These are phyloP conservation scores for Zaprionus kolodkinae DNA, from an alignment of 1,140 invertebrate species.

Conservation along the genomic window DNA sequence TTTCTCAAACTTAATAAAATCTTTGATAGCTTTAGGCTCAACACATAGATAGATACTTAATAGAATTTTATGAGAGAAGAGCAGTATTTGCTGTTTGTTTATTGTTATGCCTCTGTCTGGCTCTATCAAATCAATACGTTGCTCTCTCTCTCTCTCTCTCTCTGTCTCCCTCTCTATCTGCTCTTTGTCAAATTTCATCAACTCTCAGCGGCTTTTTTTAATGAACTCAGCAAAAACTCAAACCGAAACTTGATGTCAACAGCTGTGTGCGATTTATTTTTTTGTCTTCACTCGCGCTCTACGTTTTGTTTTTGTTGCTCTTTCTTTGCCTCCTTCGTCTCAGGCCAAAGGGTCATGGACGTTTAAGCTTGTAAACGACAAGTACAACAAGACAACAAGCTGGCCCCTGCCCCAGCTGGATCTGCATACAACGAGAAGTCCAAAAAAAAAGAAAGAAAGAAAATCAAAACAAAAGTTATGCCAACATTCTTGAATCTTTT, in stretches of 20 bases:
- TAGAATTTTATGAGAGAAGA: not conserved
- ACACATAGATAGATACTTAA: not conserved
- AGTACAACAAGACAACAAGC: constrained; percentile 10
- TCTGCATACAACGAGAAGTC: constrained; percentile 23
- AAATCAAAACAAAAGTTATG: constrained; percentile 49
- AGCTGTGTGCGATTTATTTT: constrained; percentile 40
- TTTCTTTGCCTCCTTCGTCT: constrained; percentile 12
- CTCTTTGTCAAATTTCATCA: constrained; percentile 32
- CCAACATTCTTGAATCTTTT: constrained; percentile 38
- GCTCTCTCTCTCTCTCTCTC: not conserved
- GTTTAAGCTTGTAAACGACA: constrained; percentile 79
- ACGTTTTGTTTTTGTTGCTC: constrained; percentile 16
- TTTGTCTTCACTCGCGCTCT: constrained; percentile 7
- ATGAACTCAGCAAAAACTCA: constrained; percentile 51
- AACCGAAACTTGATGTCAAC: constrained; percentile 48
- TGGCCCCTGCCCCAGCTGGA: constrained; percentile 2
- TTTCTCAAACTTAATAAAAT: constrained; percentile 4
- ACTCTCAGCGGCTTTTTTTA: constrained; percentile 48
- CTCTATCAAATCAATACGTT: constrained; percentile 28
- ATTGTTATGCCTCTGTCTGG: constrained; percentile 19
- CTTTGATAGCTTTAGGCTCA: not conserved
- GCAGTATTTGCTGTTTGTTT: constrained; percentile 18
- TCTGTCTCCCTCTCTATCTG: no score
- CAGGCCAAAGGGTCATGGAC: constrained; percentile 77
- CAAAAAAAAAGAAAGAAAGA: constrained; percentile 13